A percentile compares a stretch with the other conserved stretches of the same genome.
Conservation (phyloP, 2,888 invertebrate genomes). For the Zele albiditarsus region DNA sequence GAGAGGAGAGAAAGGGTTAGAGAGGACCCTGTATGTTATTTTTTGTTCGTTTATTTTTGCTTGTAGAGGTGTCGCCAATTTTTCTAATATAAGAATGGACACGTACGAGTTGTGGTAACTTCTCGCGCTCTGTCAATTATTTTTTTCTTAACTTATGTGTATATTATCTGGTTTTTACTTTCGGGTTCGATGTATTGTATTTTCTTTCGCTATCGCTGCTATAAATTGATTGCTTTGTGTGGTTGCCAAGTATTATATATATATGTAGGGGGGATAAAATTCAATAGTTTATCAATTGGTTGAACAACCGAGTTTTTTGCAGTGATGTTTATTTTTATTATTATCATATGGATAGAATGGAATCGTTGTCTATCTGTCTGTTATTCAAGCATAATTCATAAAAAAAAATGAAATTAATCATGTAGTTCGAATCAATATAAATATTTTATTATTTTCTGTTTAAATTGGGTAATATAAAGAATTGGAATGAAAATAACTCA, state of each 20-base stretch:
- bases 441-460: too few species aligned
- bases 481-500: not conserved
- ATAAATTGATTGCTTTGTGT: slow-evolving; percentile 35
- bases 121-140: too few species aligned
- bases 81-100: not conserved
- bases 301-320: not conserved
- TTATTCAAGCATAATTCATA: too few species aligned
- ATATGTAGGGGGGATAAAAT: not conserved
- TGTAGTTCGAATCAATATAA: too few species aligned
- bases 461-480: not conserved
- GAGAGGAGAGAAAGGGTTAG: not conserved
- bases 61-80: not conserved
- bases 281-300: slow-evolving; percentile 3
- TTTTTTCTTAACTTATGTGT: not conserved
- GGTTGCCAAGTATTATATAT: slow-evolving; percentile 15
- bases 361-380: too few species aligned
- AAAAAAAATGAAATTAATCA: too few species aligned
- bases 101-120: too few species aligned
- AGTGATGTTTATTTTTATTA: not conserved
- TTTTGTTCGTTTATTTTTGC: not conserved
- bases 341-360: too few species aligned
- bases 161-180: not conserved
- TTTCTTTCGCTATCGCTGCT: not conserved
- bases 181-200: not conserved
- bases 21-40: not conserved